Base-by-base conservation (phyloP, 2,113 vertebrate species). In the Daboia siamensis region DNA sequence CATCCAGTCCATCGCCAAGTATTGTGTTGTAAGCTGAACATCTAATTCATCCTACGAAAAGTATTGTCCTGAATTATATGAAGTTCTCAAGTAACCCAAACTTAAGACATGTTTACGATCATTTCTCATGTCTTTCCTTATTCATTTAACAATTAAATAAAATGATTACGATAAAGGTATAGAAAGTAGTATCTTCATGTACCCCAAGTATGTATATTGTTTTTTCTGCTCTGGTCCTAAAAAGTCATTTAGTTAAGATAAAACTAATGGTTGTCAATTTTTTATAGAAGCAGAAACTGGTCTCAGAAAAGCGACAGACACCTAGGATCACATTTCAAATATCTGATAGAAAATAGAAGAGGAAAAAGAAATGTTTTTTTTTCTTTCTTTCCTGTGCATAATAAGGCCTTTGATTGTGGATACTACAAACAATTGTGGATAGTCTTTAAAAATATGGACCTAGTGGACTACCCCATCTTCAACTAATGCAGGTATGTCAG, bases 1-100 rank as follows among this genome's bases (percentile, higher is more conserved):
- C 91, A 93, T 93, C 91, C 93, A 93, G 52, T 86, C 12, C 88
- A 54, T 61, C 94, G 86, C 80, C 93, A 88, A 90, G 74, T 21
- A 33, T 91, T 69, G 64, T 26, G 24, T 0, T 94, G 46, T 9
- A 21, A n/a, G 13, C 5, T 92, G 74, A 46, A 89, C 69, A 80
- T 9, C 90, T n/a, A 0, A 0, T 84, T 92, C 57, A 85, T 74
- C 85, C 92, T 90, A 95, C 61, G 86, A 87, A 86, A 74, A 9
- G 21, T 57, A 91, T 5, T 85, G 1, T 85, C 80, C 4, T 90
- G 15, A 85, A 90, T 84, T 90, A 90, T 44, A 54, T 48, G 33
- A 57, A 56, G 11, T 2, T n/a, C 80, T 59, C 48, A 84, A 23
- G 89, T 90, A 52, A 90, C n/a, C 13, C n/a, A 39, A 69, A 39